These are phyloP conservation scores for Leptodactylus fallax DNA, from an alignment of 2,797 vertebrate genomes.

Conservation along the genomic window DNA sequence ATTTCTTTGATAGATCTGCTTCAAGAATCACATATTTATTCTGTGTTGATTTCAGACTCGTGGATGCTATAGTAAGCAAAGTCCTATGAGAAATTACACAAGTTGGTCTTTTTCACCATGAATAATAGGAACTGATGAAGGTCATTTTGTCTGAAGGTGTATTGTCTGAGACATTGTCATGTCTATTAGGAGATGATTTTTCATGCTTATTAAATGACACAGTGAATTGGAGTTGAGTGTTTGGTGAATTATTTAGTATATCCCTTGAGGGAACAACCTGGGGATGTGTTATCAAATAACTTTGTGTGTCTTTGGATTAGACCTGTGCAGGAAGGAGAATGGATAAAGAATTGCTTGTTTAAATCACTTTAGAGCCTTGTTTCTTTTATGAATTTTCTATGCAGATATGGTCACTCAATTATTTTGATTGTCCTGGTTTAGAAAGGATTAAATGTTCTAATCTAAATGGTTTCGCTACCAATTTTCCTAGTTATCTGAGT, in stretches of 20 bases:
- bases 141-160: slow-evolving; percentile 56
- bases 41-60: slow-evolving; percentile 19
- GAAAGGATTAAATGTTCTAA: background rate
- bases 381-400: slow-evolving; percentile 26
- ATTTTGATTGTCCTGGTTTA: slow-evolving; percentile 6
- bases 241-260: slow-evolving; percentile 54
- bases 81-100: slow-evolving; percentile 7
- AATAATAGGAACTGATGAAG: slow-evolving; percentile 48
- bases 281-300: slow-evolving; percentile 47
- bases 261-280: slow-evolving; percentile 53
- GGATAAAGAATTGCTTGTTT: slow-evolving; percentile 3
- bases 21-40: background rate
- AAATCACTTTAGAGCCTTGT: slow-evolving; percentile 12
- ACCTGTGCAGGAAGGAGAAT: background rate
- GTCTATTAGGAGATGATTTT: slow-evolving; percentile 58
- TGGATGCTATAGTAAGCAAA: slow-evolving; percentile 37
- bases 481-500: background rate
- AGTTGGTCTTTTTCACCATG: slow-evolving; percentile 21
- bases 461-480: background rate
- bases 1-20: background rate
- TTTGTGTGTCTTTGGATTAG: slow-evolving; percentile 51
- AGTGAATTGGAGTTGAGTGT: slow-evolving; percentile 47
- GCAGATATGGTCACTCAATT: slow-evolving; percentile 6
- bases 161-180: slow-evolving; percentile 54
- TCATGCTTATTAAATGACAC: slow-evolving; percentile 59